A percentile compares a stretch with the other conserved stretches of the same genome.
Evolutionary conservation across 2,113 vertebrate species (phyloP).

Genomic region (Heterocephalus glaber): DNA sequence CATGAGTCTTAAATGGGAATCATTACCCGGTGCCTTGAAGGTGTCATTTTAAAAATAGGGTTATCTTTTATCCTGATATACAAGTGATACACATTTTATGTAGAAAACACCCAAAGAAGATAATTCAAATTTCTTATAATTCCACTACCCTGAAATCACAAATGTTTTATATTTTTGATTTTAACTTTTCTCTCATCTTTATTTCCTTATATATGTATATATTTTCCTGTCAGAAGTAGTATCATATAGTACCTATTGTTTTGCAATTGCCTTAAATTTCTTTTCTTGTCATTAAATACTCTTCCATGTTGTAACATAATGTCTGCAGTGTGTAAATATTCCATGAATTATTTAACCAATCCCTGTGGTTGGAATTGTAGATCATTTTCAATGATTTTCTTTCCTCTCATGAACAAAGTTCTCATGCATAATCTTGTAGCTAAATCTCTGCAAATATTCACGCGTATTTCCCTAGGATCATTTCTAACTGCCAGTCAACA

Average conservation of each 20-base stretch:
- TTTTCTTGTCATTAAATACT: conserved; percentile 53
- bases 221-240: conserved; percentile 18
- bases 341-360: conserved; percentile 59
- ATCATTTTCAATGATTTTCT: conserved; percentile 42
- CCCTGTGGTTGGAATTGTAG: conserved; percentile 36
- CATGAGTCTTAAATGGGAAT: not conserved
- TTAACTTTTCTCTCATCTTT: conserved; percentile 17
- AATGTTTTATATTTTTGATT: conserved; percentile 37
- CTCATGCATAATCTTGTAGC: conserved; percentile 12
- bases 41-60: not conserved
- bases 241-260: not conserved
- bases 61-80: not conserved
- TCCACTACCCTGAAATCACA: not conserved
- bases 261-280: conserved; percentile 1
- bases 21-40: not conserved
- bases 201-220: not conserved
- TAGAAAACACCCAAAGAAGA: conserved; percentile 2
- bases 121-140: conserved; percentile 26
- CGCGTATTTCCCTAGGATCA: not conserved
- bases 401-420: conserved; percentile 32
- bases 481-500: not conserved
- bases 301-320: not conserved
- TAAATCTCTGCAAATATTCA: conserved; percentile 44
- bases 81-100: not conserved
- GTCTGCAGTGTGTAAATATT: not conserved